Conservation (phyloP, 1,140 invertebrate genomes). For the Eumaeus atala region DNA sequence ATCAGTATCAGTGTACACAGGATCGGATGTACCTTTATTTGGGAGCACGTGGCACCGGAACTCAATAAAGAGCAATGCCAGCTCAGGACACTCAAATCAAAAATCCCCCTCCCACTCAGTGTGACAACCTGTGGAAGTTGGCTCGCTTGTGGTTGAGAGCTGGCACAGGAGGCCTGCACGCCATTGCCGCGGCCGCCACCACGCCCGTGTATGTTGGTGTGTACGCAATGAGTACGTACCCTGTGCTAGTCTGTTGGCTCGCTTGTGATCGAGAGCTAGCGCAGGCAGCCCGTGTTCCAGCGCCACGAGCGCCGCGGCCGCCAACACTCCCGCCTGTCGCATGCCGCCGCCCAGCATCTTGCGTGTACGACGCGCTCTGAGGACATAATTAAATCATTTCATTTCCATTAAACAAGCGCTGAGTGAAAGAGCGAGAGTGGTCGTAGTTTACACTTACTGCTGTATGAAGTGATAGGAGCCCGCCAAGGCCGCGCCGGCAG, state of each 20-base stretch:
- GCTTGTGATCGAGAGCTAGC: constrained; percentile 84
- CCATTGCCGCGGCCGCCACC: too few species aligned
- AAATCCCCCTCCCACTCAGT: too few species aligned
- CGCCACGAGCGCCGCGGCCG: constrained; percentile 89
- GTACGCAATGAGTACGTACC: constrained; percentile 58
- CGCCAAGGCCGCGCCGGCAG: constrained; percentile 89
- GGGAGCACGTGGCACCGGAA: too few species aligned
- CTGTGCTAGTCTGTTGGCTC: constrained; percentile 80
- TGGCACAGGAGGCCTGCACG: too few species aligned
- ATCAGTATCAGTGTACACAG: too few species aligned
- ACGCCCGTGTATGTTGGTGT: background rate
- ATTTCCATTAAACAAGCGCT: too few species aligned
- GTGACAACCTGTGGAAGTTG: too few species aligned
- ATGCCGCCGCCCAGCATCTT: constrained; percentile 95
- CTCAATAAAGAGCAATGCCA: too few species aligned
- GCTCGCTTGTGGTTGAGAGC: too few species aligned
- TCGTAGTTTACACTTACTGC: constrained; percentile 73
- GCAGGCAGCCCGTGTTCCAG: constrained; percentile 83
- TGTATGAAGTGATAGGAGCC: constrained; percentile 86
- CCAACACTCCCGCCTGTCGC: constrained; percentile 92
- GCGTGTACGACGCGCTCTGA: constrained; percentile 82
- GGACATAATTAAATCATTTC: background rate
- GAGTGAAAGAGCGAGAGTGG: too few species aligned
- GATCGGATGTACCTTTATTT: too few species aligned
- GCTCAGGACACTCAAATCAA: too few species aligned